Conservation (phyloP, 2,113 vertebrate genomes). For the Leptobrachium ailaonicum region DNA sequence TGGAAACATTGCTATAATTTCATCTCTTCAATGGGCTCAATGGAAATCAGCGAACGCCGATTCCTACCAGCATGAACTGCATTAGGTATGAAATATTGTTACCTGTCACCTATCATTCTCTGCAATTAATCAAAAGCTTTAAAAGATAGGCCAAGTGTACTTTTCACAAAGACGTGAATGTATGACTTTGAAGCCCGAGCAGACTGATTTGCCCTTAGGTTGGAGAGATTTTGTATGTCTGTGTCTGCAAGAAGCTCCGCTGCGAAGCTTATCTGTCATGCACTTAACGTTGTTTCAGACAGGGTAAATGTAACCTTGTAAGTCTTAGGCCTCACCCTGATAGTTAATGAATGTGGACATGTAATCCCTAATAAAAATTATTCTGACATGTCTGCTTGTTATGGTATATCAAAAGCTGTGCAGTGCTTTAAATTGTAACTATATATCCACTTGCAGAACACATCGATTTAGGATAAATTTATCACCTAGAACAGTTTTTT, state of each 20-base stretch:
- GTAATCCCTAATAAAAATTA: not conserved
- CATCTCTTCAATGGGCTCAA: slow-evolving; percentile 1
- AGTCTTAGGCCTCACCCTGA: not conserved
- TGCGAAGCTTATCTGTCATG: slow-evolving; percentile 27
- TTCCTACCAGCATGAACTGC: slow-evolving; percentile 2
- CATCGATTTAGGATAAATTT: too few species aligned
- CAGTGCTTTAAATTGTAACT: too few species aligned
- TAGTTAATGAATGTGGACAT: not conserved
- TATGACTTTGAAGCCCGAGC: slow-evolving; percentile 25
- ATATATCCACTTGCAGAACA: too few species aligned
- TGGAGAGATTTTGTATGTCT: not conserved
- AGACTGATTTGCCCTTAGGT: slow-evolving; percentile 28
- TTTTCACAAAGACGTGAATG: slow-evolving; percentile 23
- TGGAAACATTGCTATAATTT: slow-evolving; percentile 3
- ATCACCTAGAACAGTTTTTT: too few species aligned
- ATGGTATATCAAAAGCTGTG: too few species aligned
- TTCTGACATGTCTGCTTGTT: not conserved
- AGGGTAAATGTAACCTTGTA: not conserved
- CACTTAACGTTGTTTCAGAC: not conserved
- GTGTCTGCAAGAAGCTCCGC: not conserved
- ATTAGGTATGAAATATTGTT: slow-evolving; percentile 45
- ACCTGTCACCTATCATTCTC: slow-evolving; percentile 42
- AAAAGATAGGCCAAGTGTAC: slow-evolving; percentile 22
- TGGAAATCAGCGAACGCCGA: not conserved
- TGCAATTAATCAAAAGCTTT: slow-evolving; percentile 49